Percentiles rank a stretch among this genome's conserved stretches.
These are phyloP conservation scores for Drosophila mayri DNA, from an alignment of 1,140 invertebrate genomes.

Conservation along the genomic window DNA sequence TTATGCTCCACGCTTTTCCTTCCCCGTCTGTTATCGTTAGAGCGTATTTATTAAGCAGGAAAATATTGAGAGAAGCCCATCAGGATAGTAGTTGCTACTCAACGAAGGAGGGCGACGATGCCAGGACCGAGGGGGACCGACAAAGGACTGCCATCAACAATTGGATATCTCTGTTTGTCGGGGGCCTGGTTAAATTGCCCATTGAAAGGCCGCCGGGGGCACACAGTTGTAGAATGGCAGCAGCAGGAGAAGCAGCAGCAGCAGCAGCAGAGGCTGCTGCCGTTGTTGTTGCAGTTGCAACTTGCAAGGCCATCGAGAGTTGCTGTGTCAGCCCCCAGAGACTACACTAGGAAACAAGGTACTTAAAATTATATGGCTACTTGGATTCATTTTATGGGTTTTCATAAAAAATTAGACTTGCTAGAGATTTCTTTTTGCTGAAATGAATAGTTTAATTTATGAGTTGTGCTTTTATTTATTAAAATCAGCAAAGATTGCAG, in stretches of 20 bases:
- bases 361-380: slow-evolving; percentile 6
- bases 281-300: slow-evolving; percentile 38
- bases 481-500: no score
- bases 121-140: not conserved
- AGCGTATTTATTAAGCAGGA: slow-evolving; percentile 69
- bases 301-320: slow-evolving; percentile 58
- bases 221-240: slow-evolving; percentile 61
- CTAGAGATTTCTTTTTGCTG: not conserved
- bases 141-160: slow-evolving; percentile 52
- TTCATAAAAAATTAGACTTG: not conserved
- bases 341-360: slow-evolving; percentile 21
- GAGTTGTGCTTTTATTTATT: not conserved
- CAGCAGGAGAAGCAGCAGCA: not conserved
- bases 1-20: not conserved
- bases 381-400: not conserved
- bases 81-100: slow-evolving; percentile 65
- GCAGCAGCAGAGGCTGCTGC: slow-evolving; percentile 10
- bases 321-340: slow-evolving; percentile 43
- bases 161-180: slow-evolving; percentile 51
- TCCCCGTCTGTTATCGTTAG: slow-evolving; percentile 26
- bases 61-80: slow-evolving; percentile 69
- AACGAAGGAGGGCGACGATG: slow-evolving; percentile 1
- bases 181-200: slow-evolving; percentile 68
- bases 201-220: slow-evolving; percentile 72
- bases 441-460: not conserved